Evolutionary conservation across 2,888 invertebrate species (phyloP), one percentile per base, ranked within the genome.

Genomic region (Pemphredon lugubris): DNA sequence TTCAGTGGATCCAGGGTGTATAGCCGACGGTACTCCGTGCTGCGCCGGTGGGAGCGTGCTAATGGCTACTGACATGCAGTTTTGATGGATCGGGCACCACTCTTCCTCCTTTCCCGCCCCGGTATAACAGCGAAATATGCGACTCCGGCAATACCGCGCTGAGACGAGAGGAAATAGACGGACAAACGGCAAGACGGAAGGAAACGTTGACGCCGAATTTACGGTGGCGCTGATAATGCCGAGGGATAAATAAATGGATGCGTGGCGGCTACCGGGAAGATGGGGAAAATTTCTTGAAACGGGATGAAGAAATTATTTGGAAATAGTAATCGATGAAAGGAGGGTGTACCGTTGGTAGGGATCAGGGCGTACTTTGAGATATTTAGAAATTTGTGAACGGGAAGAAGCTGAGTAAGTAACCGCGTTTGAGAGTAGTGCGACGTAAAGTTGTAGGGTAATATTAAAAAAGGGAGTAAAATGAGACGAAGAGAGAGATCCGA

Each of bases 51-150:
- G 90, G 91, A 91, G 91, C 91, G 91, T 91, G 91, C 92, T 92
- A 92, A 92, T 92, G 92, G 92, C 92, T 91, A 92, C 91, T 92
- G 92, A 92, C 92, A 91, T 91, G 90, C 90, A 90, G 90, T 90
- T 91, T 92, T 92, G 92, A 92, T 92, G 92, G 92, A 91, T 92
- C 90, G 90, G 87, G 81, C 81, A 81, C 79, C 81, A 81, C 83
- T 84, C 84, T 84, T 82, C 78, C 84, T 82, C 83, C 80, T 79
- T 78, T 79, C 75, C 78, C 78, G 80, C 73, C 73, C 80, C 70
- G 70, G n/a, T n/a, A n/a, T 50, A 64, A 60, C 77, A 64, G 68
- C 74, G 80, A 74, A 83, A 83, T 84, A 78, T 75, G 77, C 72
- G 83, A 72, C 74, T 68, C 71, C 55, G 61, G 67, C 74, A 74